Conservation (phyloP, 2,797 vertebrate species). For the Lepus oiostolus region DNA sequence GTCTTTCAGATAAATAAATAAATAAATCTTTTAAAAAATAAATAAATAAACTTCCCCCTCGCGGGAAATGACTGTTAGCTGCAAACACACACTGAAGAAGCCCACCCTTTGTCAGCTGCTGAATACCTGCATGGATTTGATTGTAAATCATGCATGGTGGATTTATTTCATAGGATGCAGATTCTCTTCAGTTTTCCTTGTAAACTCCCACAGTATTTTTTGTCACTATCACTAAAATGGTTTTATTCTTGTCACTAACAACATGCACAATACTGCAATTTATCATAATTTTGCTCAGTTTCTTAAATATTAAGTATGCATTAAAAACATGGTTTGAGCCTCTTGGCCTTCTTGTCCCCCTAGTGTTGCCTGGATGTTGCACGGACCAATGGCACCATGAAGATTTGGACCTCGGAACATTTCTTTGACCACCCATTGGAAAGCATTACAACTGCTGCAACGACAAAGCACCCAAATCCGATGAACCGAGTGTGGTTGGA, state of each 20-base stretch:
- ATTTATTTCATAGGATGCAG: not conserved
- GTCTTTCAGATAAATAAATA: no score
- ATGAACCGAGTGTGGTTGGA: slow-evolving; percentile 98
- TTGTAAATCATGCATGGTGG: not conserved
- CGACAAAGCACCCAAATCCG: slow-evolving; percentile 99
- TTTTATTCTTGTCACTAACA: no score
- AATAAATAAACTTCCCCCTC: not conserved
- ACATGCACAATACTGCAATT: no score
- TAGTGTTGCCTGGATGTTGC: no score
- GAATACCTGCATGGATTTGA: not conserved
- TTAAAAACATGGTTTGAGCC: no score
- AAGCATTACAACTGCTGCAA: slow-evolving; percentile 96
- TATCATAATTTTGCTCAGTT: no score
- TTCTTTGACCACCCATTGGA: slow-evolving; percentile 94
- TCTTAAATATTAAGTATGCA: no score
- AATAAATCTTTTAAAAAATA: no score
- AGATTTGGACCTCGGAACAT: no score
- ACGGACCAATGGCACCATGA: no score
- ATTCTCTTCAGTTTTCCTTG: not conserved
- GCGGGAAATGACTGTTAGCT: not conserved
- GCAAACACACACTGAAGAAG: not conserved
- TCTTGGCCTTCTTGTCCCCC: no score
- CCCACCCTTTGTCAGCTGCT: not conserved
- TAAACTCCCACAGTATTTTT: not conserved
- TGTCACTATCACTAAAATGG: no score